A percentile compares a stretch with the other conserved stretches of the same genome.
Conservation (phyloP, 2,888 invertebrate genomes). For the Deilephila elpenor region DNA sequence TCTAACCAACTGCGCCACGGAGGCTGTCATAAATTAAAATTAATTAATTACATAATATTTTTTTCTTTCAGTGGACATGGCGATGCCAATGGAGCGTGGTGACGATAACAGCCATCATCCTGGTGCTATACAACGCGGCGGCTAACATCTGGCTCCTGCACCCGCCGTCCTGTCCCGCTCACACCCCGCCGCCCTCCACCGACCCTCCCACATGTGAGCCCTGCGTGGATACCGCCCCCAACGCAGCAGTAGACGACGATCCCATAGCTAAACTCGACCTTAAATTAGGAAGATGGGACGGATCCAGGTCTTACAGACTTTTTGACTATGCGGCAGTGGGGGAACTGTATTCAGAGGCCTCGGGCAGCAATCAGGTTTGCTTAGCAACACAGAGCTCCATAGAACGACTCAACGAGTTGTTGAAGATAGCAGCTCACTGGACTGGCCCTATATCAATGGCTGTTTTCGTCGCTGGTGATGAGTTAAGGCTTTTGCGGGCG, state of each 20-base stretch:
- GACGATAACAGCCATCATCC: constrained; percentile 85
- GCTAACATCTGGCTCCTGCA: constrained; percentile 75
- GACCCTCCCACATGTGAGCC: constrained; percentile 70
- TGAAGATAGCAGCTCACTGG: constrained; percentile 93
- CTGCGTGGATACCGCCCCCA: constrained; percentile 64
- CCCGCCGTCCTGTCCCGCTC: constrained; percentile 61
- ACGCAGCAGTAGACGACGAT: constrained; percentile 65
- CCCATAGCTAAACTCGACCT: constrained; percentile 86
- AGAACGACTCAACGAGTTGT: constrained; percentile 91
- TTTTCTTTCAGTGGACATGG: constrained; percentile 72
- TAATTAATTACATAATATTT: neutral
- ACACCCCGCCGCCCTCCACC: constrained; percentile 52
- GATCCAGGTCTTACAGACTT: constrained; percentile 87
- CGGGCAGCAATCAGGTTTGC: constrained; percentile 86
- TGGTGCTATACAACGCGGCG: constrained; percentile 85
- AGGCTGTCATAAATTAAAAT: too few relatives aligned
- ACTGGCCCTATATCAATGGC: constrained; percentile 93
- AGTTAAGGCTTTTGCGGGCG: constrained; percentile 88
- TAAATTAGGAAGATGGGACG: constrained; percentile 90
- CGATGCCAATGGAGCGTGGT: constrained; percentile 89
- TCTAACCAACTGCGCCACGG: too few relatives aligned
- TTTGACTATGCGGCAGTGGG: constrained; percentile 91
- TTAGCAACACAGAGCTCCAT: constrained; percentile 94
- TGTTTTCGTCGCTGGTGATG: constrained; percentile 91
- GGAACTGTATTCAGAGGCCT: constrained; percentile 85